Conservation (phyloP, 2,888 invertebrate species). For the Tigriopus californicus region DNA sequence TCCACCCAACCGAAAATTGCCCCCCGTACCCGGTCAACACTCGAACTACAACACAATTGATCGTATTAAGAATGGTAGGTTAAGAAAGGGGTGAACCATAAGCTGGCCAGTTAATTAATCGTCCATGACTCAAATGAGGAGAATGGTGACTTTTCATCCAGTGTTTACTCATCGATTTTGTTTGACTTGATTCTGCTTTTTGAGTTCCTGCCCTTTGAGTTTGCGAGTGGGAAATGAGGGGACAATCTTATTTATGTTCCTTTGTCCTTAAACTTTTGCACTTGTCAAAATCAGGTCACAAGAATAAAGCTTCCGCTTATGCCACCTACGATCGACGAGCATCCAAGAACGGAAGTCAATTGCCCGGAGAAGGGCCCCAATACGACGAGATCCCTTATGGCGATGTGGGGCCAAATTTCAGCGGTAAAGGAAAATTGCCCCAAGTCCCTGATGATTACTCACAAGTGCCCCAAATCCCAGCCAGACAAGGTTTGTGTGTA, state of each 20-base stretch:
- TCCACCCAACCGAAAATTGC: slow-evolving; percentile 74
- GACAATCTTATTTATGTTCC: neutral
- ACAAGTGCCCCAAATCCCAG: slow-evolving; percentile 12
- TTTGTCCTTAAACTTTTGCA: neutral
- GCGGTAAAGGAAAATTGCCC: slow-evolving; percentile 7
- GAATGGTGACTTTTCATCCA: too few species aligned
- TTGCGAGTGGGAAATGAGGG: neutral
- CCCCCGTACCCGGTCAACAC: slow-evolving; percentile 56
- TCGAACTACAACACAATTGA: slow-evolving; percentile 86
- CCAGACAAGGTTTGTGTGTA: slow-evolving; percentile 10
- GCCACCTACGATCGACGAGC: slow-evolving; percentile 13
- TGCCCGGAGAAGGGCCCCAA: neutral
- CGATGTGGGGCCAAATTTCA: slow-evolving; percentile 6
- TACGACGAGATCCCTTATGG: slow-evolving; percentile 16
- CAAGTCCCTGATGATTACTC: slow-evolving; percentile 11
- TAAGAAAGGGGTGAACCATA: neutral
- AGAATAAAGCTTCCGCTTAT: neutral
- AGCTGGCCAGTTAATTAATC: neutral
- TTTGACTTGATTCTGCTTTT: too few species aligned
- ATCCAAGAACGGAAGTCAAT: neutral
- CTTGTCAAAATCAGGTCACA: neutral
- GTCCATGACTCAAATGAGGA: too few species aligned
- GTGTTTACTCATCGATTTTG: too few species aligned
- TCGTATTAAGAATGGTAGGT: slow-evolving; percentile 77
- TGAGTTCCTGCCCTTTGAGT: neutral